phyloP scores from a whole-genome alignment of 2,797 vertebrate species.

The Petrocephalus sullivani region DNA sequence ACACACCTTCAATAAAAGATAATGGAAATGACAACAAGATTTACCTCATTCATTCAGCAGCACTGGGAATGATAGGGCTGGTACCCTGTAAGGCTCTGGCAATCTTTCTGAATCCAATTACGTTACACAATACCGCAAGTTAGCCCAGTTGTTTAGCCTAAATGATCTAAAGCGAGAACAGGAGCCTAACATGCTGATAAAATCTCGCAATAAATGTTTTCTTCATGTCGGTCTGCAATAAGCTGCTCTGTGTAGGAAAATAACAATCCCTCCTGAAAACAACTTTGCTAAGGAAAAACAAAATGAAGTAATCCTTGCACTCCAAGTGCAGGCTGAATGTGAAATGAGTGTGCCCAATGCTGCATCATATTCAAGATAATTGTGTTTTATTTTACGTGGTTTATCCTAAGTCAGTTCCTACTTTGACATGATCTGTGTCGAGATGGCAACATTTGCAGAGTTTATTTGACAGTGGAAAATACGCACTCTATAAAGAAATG shows the following conservation, averaged over 20 bases:
- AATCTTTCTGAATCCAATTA: constrained; percentile 57
- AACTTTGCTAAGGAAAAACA: not conserved
- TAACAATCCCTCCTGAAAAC: not conserved
- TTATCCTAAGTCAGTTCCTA: not conserved
- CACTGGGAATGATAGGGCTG: constrained; percentile 48
- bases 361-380: not conserved
- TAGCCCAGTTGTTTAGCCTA: constrained; percentile 45
- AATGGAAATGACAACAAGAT: constrained; percentile 61
- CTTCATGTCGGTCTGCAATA: not conserved
- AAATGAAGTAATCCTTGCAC: not conserved
- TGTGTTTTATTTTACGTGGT: not conserved
- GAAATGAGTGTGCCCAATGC: not conserved
- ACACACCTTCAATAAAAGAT: constrained; percentile 55
- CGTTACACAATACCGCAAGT: constrained; percentile 48
- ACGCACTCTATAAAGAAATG: not conserved
- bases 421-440: not conserved
- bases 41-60: constrained; percentile 56
- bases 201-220: constrained; percentile 19
- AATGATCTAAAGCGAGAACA: constrained; percentile 44
- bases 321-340: not conserved
- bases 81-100: constrained; percentile 39
- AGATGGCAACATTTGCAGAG: not conserved
- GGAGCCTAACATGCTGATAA: constrained; percentile 31
- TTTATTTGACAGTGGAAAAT: not conserved
- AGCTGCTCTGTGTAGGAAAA: not conserved